Evolutionary conservation across 2,888 invertebrate species (phyloP).

Genomic region (Cylloceria caligata): DNA sequence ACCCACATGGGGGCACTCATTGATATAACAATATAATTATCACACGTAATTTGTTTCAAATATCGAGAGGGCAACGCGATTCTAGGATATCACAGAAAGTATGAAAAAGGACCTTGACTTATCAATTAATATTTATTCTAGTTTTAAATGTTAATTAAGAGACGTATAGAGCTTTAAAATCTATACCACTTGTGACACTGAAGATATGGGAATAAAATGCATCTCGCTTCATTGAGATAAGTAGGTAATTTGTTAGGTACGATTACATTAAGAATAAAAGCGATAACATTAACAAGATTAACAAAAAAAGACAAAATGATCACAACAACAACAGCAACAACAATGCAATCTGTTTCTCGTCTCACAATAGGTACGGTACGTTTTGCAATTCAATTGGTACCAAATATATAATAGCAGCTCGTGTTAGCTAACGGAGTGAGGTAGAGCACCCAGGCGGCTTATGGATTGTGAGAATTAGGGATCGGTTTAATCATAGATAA

Average conservation of each 20-base stretch:
- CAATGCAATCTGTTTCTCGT: conserved; percentile 65
- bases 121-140: conserved; percentile 80
- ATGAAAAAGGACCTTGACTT: conserved; percentile 74
- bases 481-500: conserved; percentile 34
- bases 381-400: conserved; percentile 67
- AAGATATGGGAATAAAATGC: conserved; percentile 68
- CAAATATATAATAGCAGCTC: conserved; percentile 57
- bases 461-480: conserved; percentile 31
- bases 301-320: conserved; percentile 37
- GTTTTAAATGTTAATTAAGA: conserved; percentile 73
- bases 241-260: conserved; percentile 71
- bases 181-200: conserved; percentile 68
- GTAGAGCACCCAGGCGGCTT: conserved; percentile 17
- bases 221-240: conserved; percentile 69
- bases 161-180: conserved; percentile 62
- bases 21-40: not conserved
- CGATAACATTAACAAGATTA: conserved; percentile 41
- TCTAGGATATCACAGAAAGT: conserved; percentile 77
- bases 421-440: conserved; percentile 26
- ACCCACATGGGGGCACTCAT: not conserved
- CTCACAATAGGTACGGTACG: conserved; percentile 62
- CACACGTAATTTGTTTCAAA: not conserved
- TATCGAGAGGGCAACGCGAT: conserved; percentile 63
- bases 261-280: conserved; percentile 58
- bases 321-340: conserved; percentile 50